Conservation (phyloP, 2,797 vertebrate species). For the Lepus townsendii region DNA sequence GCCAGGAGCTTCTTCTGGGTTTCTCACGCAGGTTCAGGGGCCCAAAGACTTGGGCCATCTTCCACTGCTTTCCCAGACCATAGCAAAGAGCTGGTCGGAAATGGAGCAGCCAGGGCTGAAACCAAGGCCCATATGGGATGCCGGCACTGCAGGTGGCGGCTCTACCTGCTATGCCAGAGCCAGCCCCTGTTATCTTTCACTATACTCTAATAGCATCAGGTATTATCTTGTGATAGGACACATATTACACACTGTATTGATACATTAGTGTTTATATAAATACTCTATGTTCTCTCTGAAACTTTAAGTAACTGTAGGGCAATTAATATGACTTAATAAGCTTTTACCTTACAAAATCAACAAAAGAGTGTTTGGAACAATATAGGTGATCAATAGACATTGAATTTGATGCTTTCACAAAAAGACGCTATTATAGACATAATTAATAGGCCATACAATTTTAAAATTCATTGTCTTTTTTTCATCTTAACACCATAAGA, state of each 20-base stretch:
- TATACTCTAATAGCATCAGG: neutral
- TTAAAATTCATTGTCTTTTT: conserved; percentile 28
- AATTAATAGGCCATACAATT: conserved; percentile 14
- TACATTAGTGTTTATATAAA: neutral
- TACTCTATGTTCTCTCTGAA: neutral
- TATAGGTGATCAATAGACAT: neutral
- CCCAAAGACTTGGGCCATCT: too few relatives aligned
- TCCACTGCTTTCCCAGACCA: too few relatives aligned
- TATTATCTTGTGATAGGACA: neutral
- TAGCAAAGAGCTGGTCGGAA: too few relatives aligned
- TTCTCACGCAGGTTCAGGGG: too few relatives aligned
- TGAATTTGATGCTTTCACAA: conserved; percentile 31
- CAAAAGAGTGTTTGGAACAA: neutral
- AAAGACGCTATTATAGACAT: neutral
- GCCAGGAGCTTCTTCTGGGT: too few relatives aligned
- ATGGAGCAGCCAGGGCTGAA: too few relatives aligned
- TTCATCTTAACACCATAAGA: conserved; percentile 4
- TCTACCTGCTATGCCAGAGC: too few relatives aligned
- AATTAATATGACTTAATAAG: neutral
- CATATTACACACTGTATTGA: neutral
- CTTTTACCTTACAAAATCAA: conserved; percentile 14
- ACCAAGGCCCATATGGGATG: too few relatives aligned
- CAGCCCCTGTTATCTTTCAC: neutral
- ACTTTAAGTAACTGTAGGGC: conserved; percentile 26
- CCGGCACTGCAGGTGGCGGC: too few relatives aligned